phyloP scores from a whole-genome alignment of 1,140 invertebrate species.

The Calycopis cecrops region DNA sequence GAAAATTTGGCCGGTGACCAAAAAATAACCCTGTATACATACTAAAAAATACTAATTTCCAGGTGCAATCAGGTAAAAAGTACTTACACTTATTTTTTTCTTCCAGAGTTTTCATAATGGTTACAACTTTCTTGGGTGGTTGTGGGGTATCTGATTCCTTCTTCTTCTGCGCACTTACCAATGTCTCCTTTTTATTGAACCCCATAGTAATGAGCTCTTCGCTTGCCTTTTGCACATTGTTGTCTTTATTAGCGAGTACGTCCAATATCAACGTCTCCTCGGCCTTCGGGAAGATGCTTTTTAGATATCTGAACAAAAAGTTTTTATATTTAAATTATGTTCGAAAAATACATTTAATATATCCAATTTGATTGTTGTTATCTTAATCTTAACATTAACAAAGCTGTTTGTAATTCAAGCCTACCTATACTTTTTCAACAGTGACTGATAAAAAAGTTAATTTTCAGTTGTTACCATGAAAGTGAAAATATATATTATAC shows the following conservation, averaged over 20 bases:
- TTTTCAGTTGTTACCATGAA: too few relatives aligned
- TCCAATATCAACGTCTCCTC: conserved; percentile 92
- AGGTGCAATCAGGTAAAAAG: too few relatives aligned
- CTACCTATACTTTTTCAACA: too few relatives aligned
- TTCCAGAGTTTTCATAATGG: conserved; percentile 81
- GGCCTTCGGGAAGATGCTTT: conserved; percentile 92
- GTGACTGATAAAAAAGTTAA: too few relatives aligned
- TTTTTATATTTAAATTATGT: background rate
- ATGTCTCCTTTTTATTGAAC: conserved; percentile 84
- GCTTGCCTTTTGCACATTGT: conserved; percentile 90
- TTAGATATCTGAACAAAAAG: conserved; percentile 83
- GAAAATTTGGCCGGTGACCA: too few relatives aligned
- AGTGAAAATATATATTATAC: too few relatives aligned
- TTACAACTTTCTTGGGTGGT: conserved; percentile 63
- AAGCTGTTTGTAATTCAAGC: too few relatives aligned
- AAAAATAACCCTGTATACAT: too few relatives aligned
- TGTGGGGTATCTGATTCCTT: conserved; percentile 73
- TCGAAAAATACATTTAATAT: too few relatives aligned
- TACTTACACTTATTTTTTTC: conserved; percentile 84
- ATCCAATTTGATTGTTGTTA: too few relatives aligned
- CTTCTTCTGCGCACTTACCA: conserved; percentile 67
- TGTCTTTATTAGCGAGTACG: conserved; percentile 87
- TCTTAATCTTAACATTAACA: too few relatives aligned
- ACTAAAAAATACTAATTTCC: too few relatives aligned
- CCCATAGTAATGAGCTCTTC: conserved; percentile 86